phyloP scores from a whole-genome alignment of 2,113 vertebrate species.

The Marmota flaviventris region DNA sequence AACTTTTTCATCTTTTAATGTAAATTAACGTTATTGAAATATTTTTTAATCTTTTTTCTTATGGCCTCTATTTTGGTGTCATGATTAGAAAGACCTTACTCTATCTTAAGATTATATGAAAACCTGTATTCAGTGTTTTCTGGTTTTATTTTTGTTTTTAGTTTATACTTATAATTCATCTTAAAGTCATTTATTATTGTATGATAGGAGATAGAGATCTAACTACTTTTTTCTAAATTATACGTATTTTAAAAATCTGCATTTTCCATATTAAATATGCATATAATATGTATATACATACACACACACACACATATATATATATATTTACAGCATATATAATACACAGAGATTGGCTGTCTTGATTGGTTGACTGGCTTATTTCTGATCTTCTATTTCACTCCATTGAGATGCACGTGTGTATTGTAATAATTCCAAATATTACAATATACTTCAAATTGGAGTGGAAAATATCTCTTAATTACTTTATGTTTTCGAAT shows the following conservation, averaged over 20 bases:
- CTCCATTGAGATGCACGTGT: not conserved
- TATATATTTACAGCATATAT: not conserved
- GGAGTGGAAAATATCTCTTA: not conserved
- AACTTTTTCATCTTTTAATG: not conserved
- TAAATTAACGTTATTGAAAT: not conserved
- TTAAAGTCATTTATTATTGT: not conserved
- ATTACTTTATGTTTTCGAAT: not conserved
- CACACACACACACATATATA: not conserved
- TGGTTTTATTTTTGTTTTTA: not conserved
- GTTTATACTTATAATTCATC: not conserved
- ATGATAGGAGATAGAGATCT: not conserved
- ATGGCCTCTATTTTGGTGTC: not conserved
- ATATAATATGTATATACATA: not conserved
- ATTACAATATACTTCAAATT: slow-evolving; percentile 10
- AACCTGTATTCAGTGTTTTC: not conserved
- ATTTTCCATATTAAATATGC: not conserved
- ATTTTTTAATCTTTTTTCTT: not conserved
- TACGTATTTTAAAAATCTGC: not conserved
- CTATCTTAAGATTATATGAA: not conserved
- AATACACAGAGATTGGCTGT: not conserved
- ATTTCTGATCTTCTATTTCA: not conserved
- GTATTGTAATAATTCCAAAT: slow-evolving; percentile 8
- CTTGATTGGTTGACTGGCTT: not conserved
- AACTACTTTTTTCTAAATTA: not conserved
- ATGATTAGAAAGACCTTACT: not conserved